phyloP scores from a whole-genome alignment of 2,797 vertebrate species.

The Ctenosaura bakeri region DNA sequence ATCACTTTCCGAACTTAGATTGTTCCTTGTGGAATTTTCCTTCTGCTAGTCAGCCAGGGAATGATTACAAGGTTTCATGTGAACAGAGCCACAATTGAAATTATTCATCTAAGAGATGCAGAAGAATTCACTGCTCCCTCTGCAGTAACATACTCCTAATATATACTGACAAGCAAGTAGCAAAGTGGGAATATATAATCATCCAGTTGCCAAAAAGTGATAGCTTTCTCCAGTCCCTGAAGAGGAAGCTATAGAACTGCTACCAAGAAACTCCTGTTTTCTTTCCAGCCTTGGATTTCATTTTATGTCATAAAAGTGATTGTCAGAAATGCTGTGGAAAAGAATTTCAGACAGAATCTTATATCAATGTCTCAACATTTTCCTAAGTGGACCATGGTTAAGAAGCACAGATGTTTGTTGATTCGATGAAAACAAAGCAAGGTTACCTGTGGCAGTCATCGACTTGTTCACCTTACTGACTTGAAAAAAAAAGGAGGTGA shows the following conservation, averaged over 20 bases:
- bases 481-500: conserved; percentile 27
- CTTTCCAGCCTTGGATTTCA: conserved; percentile 20
- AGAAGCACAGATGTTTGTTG: conserved; percentile 37
- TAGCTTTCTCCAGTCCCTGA: background rate
- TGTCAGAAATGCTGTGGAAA: background rate
- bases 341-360: conserved; percentile 1
- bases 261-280: background rate
- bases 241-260: conserved; percentile 5
- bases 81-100: background rate
- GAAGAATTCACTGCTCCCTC: background rate
- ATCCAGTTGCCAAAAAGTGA: background rate
- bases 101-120: conserved; percentile 19
- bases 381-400: conserved; percentile 38
- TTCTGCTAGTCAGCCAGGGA: background rate
- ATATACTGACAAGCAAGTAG: conserved; percentile 18
- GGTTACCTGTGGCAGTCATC: conserved; percentile 18
- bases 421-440: conserved; percentile 56
- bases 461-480: conserved; percentile 29
- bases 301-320: conserved; percentile 21
- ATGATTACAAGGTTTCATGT: conserved; percentile 15
- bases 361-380: conserved; percentile 32
- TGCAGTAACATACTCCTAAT: background rate
- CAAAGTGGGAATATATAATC: background rate
- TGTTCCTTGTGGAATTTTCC: conserved; percentile 9
- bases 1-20: background rate